phyloP scores from a whole-genome alignment of 2,113 vertebrate genomes.

The Barnardius zonarius region DNA sequence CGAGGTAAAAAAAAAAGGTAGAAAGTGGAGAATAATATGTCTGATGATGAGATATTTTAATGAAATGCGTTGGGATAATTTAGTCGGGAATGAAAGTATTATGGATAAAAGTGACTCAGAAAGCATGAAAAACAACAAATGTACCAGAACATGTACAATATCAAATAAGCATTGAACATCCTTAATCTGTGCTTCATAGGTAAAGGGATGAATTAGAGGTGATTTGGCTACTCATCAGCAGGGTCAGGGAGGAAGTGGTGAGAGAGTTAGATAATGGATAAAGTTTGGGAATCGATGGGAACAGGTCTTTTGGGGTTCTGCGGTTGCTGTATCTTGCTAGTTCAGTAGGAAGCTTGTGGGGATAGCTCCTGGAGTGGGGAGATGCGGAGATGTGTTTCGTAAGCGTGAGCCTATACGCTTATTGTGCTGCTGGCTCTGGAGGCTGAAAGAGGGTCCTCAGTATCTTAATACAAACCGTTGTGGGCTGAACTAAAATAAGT shows the following conservation, averaged over 20 bases:
- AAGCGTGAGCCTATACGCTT: rapidly evolving
- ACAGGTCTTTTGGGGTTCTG: background rate
- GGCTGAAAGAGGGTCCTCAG: background rate
- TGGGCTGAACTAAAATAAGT: background rate
- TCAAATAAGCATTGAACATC: background rate
- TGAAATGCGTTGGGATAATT: conserved; percentile 70
- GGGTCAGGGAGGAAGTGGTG: background rate
- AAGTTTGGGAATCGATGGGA: background rate
- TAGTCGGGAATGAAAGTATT: conserved; percentile 64
- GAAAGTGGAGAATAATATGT: conserved; percentile 69
- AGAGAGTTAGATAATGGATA: background rate
- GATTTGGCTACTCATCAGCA: background rate
- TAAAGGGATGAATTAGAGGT: background rate
- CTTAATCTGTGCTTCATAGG: background rate
- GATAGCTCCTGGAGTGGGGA: background rate
- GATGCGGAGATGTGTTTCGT: background rate
- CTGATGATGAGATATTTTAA: conserved; percentile 75
- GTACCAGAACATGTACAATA: background rate
- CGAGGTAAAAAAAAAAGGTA: conserved; percentile 67
- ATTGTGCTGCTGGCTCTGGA: background rate
- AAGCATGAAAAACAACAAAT: conserved; percentile 18
- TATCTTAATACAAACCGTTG: rapidly evolving
- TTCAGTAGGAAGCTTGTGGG: background rate
- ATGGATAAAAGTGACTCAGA: conserved; percentile 37
- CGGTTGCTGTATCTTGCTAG: background rate